Conservation (phyloP, 2,888 invertebrate genomes). For the Eupithecia subfuscata region DNA sequence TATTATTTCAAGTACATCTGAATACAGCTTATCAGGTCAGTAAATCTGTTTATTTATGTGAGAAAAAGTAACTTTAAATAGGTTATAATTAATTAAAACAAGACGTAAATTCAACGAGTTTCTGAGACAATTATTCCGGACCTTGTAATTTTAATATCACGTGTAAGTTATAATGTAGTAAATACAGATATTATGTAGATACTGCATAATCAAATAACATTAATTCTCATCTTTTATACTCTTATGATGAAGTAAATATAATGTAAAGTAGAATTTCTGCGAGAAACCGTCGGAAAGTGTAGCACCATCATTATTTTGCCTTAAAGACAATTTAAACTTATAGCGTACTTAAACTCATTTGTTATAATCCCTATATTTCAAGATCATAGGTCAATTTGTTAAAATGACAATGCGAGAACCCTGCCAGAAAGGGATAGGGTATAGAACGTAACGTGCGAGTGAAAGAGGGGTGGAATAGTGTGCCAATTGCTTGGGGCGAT, state of each 20-base stretch:
- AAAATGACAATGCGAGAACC: conserved; percentile 76
- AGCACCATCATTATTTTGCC: conserved; percentile 31
- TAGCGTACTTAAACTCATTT: conserved; percentile 66
- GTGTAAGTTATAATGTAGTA: not conserved
- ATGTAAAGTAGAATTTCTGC: not conserved
- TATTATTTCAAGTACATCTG: not conserved
- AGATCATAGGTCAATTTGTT: conserved; percentile 76
- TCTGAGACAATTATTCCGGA: conserved; percentile 1
- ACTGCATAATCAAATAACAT: not conserved
- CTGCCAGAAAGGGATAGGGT: conserved; percentile 48
- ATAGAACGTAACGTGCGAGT: conserved; percentile 42
- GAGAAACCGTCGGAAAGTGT: conserved; percentile 17
- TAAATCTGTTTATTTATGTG: conserved; percentile 10
- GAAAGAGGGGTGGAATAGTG: conserved; percentile 54
- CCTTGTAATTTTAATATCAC: conserved; percentile 2
- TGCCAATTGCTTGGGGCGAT: conserved; percentile 67
- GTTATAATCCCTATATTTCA: conserved; percentile 70
- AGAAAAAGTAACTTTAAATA: conserved; percentile 1
- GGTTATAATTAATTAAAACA: not conserved
- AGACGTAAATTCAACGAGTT: conserved; percentile 3
- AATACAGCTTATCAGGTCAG: not conserved
- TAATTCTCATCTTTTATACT: not conserved
- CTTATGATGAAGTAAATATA: not conserved
- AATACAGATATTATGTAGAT: not conserved
- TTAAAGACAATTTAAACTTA: conserved; percentile 50